phyloP scores from a whole-genome alignment of 2,888 invertebrate genomes.

The Laspeyria flexula region DNA sequence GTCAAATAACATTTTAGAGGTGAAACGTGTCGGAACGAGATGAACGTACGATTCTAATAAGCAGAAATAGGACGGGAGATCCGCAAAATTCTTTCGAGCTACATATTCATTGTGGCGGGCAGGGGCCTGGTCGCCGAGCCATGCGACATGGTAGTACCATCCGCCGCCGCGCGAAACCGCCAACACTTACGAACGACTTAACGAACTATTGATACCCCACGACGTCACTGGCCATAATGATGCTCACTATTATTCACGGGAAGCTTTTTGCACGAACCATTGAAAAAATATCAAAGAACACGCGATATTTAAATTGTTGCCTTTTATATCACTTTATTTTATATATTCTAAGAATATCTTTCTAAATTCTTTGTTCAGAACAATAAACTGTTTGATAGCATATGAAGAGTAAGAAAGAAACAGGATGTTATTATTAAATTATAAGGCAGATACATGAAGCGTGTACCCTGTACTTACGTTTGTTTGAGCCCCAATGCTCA shows the following conservation, averaged over 20 bases:
- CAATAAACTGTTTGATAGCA: no score
- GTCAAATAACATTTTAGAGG: conserved; percentile 80
- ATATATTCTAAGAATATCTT: not conserved
- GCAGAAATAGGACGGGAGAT: conserved; percentile 75
- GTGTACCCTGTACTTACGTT: no score
- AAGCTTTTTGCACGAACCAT: conserved; percentile 1
- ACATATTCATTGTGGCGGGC: conserved; percentile 55
- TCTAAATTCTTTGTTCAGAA: not conserved
- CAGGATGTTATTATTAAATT: no score
- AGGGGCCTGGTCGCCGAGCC: conserved; percentile 3
- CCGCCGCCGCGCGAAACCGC: not conserved
- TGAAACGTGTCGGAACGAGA: conserved; percentile 80
- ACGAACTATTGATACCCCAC: conserved; percentile 20
- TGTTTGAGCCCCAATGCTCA: no score
- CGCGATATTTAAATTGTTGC: conserved; percentile 1
- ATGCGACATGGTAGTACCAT: conserved; percentile 10
- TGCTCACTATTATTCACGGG: not conserved
- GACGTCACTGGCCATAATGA: not conserved
- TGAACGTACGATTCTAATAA: conserved; percentile 60
- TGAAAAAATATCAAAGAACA: conserved; percentile 8
- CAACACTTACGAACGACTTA: not conserved
- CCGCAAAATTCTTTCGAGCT: conserved; percentile 75
- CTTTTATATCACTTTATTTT: not conserved
- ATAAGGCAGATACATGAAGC: no score
- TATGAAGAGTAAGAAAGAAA: no score